Evolutionary conservation across 2,888 invertebrate species (phyloP), one percentile per base, ranked within the genome.

Genomic region (Pristionchus entomophagus): DNA sequence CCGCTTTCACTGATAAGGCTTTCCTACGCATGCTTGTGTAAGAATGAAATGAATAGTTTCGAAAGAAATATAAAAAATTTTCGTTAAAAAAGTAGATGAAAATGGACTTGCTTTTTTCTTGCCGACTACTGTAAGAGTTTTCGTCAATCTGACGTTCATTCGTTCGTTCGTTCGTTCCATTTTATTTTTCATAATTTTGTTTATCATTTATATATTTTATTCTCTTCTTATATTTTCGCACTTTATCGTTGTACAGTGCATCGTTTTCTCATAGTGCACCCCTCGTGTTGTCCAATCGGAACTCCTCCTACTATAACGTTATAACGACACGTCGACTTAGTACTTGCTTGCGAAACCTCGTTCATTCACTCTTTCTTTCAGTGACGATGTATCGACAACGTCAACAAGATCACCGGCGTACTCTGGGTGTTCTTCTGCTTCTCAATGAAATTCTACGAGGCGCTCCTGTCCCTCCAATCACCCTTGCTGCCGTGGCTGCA

Each of bases 381-480:
- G 65, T 65, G 65, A 65, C 65, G 38, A 84, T 84, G 83, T 17
- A 84, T 65, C 65, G 83, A 82, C 56, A 82, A n/a, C 83, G 83
- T 65, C 65, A 59, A 41, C 82, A 59, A 29, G 83, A 65, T 65
- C 49, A 38, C 38, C 83, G 83, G 35, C 83, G 65, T 29, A 84
- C 83, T 22, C 85, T 85, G n/a, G 85, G 85, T 22, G 85, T 85
- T 26, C 53, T 85, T 53, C 85, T 85, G 38, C 77, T 85, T 26
- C 73, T 85, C 51, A 77, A 77, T 85, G 85, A 85, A 35, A 29
- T 85, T 26, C 26, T 85, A 14, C 32, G 73, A 53, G 85, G 85
- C 2, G 73, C 73, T 14, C 85, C 85, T 29, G 41, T 85, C 29
- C 85, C 85, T 32, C 85, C 85, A 29, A 41, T 85, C 73, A 85